These are phyloP conservation scores for Ceyx melanurus DNA, from an alignment of 2,113 vertebrate species.

Conservation along the genomic window DNA sequence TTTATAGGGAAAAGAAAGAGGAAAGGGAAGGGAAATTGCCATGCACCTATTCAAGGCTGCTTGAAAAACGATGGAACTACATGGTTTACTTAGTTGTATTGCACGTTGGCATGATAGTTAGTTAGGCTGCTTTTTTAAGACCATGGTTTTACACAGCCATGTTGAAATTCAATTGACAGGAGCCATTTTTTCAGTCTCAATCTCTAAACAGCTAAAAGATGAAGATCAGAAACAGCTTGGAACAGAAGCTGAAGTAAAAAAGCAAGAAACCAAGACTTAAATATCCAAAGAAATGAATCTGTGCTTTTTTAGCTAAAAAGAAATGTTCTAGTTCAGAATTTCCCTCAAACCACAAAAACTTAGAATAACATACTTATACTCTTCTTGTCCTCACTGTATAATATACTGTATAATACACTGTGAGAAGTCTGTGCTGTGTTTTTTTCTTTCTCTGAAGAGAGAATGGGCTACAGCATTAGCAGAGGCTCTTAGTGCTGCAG, in stretches of 20 bases:
- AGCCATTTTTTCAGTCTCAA: neutral
- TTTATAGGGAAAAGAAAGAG: too few relatives aligned
- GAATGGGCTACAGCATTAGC: neutral
- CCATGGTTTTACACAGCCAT: neutral
- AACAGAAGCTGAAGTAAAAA: conserved; percentile 7
- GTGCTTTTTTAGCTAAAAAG: neutral
- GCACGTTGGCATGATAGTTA: neutral
- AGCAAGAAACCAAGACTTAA: neutral
- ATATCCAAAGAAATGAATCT: neutral
- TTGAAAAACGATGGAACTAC: neutral
- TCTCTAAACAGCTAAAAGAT: neutral
- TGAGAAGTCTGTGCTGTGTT: neutral
- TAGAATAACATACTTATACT: conserved; percentile 40
- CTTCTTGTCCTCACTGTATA: neutral
- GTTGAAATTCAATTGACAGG: neutral
- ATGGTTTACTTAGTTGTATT: neutral
- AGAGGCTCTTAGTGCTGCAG: neutral
- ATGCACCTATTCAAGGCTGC: neutral
- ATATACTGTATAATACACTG: neutral
- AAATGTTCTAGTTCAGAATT: conserved; percentile 22
- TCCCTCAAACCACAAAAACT: conserved; percentile 21
- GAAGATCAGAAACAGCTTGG: conserved; percentile 2
- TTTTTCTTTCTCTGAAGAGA: neutral
- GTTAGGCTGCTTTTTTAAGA: neutral
- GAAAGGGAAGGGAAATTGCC: neutral